Conservation (phyloP, 1,140 invertebrate genomes). For the Popillia japonica region DNA sequence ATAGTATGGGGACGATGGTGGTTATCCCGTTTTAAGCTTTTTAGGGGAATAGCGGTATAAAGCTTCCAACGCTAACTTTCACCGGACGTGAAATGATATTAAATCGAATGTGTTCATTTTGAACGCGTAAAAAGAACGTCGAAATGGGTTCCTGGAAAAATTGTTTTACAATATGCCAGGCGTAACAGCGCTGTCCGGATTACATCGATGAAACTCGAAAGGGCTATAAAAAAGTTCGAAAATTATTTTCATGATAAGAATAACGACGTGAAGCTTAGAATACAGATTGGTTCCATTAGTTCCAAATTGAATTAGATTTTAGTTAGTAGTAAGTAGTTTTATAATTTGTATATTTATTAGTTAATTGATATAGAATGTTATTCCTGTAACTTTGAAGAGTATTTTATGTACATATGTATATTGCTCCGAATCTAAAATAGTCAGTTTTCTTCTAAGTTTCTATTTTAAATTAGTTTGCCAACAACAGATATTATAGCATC, state of each 20-base stretch:
- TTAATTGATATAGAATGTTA: too few species aligned
- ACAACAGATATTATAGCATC: too few species aligned
- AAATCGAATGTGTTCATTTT: slow-evolving; percentile 15
- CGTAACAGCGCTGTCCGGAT: neutral
- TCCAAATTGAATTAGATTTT: neutral
- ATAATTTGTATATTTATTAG: too few species aligned
- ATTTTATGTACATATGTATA: too few species aligned
- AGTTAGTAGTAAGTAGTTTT: too few species aligned
- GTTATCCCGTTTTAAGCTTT: slow-evolving; percentile 5
- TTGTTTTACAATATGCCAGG: slow-evolving; percentile 3
- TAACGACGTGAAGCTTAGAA: neutral
- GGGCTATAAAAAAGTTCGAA: slow-evolving; percentile 4
- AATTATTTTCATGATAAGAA: slow-evolving; percentile 1
- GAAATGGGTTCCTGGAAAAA: neutral
- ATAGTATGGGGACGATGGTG: neutral
- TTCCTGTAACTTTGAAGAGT: too few species aligned
- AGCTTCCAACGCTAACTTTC: neutral
- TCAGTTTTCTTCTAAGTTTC: too few species aligned
- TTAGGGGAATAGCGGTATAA: neutral
- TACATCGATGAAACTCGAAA: neutral
- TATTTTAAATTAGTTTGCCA: too few species aligned
- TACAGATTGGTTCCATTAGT: neutral
- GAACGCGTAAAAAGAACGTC: neutral
- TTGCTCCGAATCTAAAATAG: too few species aligned
- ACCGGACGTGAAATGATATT: neutral